Evolutionary conservation across 2,797 vertebrate species (phyloP).

Genomic region (Crocodylus rhombifer): DNA sequence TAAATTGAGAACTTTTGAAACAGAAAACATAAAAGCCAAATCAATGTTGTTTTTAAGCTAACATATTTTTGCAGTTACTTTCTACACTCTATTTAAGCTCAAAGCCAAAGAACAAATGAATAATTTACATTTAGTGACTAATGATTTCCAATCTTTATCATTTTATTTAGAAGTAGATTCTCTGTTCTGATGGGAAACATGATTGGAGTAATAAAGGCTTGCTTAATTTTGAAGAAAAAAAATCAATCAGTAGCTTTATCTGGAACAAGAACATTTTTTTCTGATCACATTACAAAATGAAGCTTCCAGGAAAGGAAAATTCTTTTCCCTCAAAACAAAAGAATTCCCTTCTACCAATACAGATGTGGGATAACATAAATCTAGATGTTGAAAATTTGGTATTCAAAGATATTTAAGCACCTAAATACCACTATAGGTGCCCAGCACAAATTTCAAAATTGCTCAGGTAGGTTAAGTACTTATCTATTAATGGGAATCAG

Average conservation of each 20-base stretch:
- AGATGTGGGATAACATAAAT: neutral
- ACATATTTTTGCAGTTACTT: slow-evolving; percentile 17
- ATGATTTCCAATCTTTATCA: neutral
- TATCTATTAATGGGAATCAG: too few species aligned
- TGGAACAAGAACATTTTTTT: neutral
- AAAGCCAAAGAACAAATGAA: slow-evolving; percentile 3
- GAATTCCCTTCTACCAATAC: neutral
- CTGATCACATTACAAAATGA: neutral
- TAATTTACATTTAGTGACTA: neutral
- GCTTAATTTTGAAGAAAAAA: neutral
- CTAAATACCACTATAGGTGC: neutral
- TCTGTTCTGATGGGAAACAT: neutral
- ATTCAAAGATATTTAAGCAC: neutral
- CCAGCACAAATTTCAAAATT: too few species aligned
- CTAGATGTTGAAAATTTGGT: neutral
- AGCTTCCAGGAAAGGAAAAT: neutral
- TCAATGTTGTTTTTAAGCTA: neutral
- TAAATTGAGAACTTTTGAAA: slow-evolving; percentile 29
- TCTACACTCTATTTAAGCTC: neutral
- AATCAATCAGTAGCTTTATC: neutral
- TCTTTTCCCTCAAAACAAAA: too few species aligned
- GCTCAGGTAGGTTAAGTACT: too few species aligned
- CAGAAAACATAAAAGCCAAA: neutral
- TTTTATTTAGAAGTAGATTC: neutral
- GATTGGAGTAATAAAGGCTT: neutral